phyloP scores from a whole-genome alignment of 2,888 invertebrate species.

The Pollenia angustigena region DNA sequence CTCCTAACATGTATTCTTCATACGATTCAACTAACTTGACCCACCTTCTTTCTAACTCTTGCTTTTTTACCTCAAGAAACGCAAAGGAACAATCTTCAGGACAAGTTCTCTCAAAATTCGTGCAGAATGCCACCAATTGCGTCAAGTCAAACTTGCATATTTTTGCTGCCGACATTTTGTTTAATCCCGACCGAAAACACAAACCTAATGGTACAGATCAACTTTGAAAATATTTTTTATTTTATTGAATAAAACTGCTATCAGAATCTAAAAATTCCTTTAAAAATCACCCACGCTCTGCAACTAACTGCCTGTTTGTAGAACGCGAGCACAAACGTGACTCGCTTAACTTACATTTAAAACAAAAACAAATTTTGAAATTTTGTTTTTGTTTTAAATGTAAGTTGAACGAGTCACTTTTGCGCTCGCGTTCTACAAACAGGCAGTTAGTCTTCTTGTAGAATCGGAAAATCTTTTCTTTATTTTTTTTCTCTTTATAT shows the following conservation, averaged over 20 bases:
- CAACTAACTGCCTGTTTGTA: too few species aligned
- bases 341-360: too few species aligned
- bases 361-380: too few species aligned
- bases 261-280: neutral
- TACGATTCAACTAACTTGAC: neutral
- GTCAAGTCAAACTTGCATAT: neutral
- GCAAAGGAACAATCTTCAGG: neutral
- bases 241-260: neutral
- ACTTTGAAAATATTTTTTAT: neutral
- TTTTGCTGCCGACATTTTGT: too few species aligned
- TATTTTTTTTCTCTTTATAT: too few species aligned
- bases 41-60: constrained; percentile 6
- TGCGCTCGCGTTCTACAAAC: too few species aligned
- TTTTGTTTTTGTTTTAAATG: too few species aligned
- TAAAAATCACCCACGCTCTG: neutral
- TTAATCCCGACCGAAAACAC: neutral
- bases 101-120: constrained; percentile 1
- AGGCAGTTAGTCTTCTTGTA: neutral
- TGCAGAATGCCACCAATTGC: neutral
- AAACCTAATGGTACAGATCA: neutral
- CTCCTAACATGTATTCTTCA: neutral
- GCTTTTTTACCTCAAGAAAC: neutral
- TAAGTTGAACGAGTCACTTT: too few species aligned
- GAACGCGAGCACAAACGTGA: too few species aligned
- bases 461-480: neutral